phyloP scores from a whole-genome alignment of 2,113 vertebrate genomes.

The Semicossyphus pulcher region DNA sequence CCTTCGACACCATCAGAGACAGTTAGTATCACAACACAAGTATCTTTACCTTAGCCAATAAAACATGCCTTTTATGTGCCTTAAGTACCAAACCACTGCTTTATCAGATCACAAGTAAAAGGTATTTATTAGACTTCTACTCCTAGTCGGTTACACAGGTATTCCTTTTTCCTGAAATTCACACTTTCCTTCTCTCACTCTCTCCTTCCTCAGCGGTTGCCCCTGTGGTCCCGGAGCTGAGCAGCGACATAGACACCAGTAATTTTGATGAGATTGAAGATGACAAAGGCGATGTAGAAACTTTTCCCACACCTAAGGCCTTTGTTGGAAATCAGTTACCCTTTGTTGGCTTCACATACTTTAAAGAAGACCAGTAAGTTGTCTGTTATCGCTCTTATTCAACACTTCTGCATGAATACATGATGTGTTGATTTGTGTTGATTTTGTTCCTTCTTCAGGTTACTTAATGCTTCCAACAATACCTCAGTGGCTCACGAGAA shows the following conservation, averaged over 20 bases:
- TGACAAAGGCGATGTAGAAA: slow-evolving; percentile 97
- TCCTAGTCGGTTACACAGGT: neutral
- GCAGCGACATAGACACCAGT: slow-evolving; percentile 98
- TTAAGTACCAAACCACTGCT: neutral
- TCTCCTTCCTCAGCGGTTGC: slow-evolving; percentile 86
- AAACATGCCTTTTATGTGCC: neutral
- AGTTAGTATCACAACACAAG: slow-evolving; percentile 85
- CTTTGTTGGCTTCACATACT: slow-evolving; percentile 99
- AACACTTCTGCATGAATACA: neutral
- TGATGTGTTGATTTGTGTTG: slow-evolving; percentile 3
- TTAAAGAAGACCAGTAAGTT: slow-evolving; percentile 96
- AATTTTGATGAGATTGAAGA: slow-evolving; percentile 99
- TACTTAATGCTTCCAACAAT: slow-evolving; percentile 89
- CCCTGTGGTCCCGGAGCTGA: slow-evolving; percentile 97
- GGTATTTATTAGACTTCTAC: neutral
- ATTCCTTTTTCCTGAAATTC: slow-evolving; percentile 29
- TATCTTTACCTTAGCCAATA: neutral
- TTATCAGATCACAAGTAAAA: neutral
- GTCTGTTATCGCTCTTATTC: neutral
- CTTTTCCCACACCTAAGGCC: slow-evolving; percentile 96
- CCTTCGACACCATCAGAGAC: slow-evolving; percentile 96
- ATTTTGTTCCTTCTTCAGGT: slow-evolving; percentile 79
- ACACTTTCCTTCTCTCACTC: neutral
- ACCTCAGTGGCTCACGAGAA: slow-evolving; percentile 88
- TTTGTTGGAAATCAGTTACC: slow-evolving; percentile 98